Base-by-base conservation (phyloP, 2,113 vertebrate genomes). In the Oplegnathus fasciatus region DNA sequence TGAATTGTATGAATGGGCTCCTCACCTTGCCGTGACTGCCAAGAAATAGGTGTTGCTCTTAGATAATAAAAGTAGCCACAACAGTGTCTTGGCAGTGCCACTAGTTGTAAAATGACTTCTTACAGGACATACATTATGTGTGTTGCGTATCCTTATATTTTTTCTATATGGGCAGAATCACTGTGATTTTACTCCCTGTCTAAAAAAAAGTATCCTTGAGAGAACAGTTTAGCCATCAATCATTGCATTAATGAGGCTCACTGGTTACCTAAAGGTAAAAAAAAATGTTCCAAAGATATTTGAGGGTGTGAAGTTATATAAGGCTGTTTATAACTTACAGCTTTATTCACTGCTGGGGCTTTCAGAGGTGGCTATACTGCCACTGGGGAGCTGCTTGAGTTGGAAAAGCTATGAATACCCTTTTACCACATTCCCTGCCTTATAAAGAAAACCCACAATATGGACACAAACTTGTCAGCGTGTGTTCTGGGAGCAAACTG, bases 341-440 rank as follows among this genome's bases (percentile, higher is more conserved):
- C 77, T 90, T 86, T 91, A 89, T 91, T 88, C 88, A 86, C 80
- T 83, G 79, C 81, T 54, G 75, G 75, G 78, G 68, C 84, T 84
- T 84, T 83, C 61, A 82, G 92, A 73, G 88, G 87, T 91, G 80
- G 84, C 77, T 86, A n/a, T 66, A 69, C 55, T 70, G 80, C 86
- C 89, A 90, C 85, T 78, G 52, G 89, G 88, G 89, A 92, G 80
- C 83, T 60, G 83, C 68, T 48, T n/a, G 68, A 69, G 72, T 74
- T 84, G 82, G 88, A 89, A 91, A 94, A 92, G 78, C 87, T 92
- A 92, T 92, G 88, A 92, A 91, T 87, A 90, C 85, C 37, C 32
- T 77, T 87, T 89, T 86, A 91, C 91, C 85, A 91, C 91, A 90
- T 90, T 92, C 84, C 73, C 61, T 80, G 78, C 52, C 82, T 86